Evolutionary conservation across 2,888 invertebrate species (phyloP).

Genomic region (Cerastis leucographa): DNA sequence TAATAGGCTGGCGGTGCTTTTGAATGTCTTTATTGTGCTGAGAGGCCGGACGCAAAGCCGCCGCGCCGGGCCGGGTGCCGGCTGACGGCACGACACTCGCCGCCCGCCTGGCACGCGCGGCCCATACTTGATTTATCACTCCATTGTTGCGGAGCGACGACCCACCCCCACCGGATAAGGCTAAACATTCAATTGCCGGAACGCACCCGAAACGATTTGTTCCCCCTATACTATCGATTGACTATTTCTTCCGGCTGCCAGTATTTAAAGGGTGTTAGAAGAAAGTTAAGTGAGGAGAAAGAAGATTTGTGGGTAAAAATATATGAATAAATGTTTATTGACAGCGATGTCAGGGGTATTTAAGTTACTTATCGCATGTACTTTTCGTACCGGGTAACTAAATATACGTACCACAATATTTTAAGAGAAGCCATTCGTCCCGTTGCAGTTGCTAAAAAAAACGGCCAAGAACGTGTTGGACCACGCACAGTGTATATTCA

Average conservation of each 20-base stretch:
- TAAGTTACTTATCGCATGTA: background rate
- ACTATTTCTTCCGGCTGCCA: slow-evolving; percentile 79
- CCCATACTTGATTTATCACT: slow-evolving; percentile 90
- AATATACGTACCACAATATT: background rate
- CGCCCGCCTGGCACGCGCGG: slow-evolving; percentile 84
- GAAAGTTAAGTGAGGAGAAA: slow-evolving; percentile 22
- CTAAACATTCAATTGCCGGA: slow-evolving; percentile 90
- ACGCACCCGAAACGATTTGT: slow-evolving; percentile 88
- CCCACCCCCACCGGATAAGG: slow-evolving; percentile 88
- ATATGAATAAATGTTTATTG: slow-evolving; percentile 4
- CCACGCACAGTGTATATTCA: background rate
- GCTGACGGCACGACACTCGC: slow-evolving; percentile 65
- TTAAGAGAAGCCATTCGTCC: background rate
- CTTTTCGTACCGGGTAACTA: background rate
- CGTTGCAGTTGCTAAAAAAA: background rate
- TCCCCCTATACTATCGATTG: slow-evolving; percentile 85
- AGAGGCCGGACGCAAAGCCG: slow-evolving; percentile 77
- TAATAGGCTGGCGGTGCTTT: slow-evolving; percentile 79
- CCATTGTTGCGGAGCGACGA: slow-evolving; percentile 88
- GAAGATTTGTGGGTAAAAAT: slow-evolving; percentile 13
- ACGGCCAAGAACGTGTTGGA: background rate
- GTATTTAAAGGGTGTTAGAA: slow-evolving; percentile 68
- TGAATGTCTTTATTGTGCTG: slow-evolving; percentile 79
- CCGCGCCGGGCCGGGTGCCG: slow-evolving; percentile 68
- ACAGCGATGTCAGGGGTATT: background rate